phyloP scores from a whole-genome alignment of 2,797 vertebrate species.

The Aphelocoma californica region DNA sequence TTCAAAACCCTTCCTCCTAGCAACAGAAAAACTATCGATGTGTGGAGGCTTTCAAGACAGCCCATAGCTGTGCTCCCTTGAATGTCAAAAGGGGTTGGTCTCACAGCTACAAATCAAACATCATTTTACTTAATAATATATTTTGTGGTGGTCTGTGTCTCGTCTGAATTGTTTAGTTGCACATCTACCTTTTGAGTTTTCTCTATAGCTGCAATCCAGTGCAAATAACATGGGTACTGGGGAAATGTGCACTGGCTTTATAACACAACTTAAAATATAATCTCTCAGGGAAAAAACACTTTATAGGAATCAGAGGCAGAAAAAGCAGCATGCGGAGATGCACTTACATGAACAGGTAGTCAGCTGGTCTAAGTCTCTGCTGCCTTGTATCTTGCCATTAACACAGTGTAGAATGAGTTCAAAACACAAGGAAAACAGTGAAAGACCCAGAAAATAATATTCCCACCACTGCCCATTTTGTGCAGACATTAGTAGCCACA shows the following conservation, averaged over 20 bases:
- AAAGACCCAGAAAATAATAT: neutral
- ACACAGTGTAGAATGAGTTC: neutral
- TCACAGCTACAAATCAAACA: conserved; percentile 74
- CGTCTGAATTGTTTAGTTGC: conserved; percentile 33
- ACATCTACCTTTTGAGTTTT: conserved; percentile 27
- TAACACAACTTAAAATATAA: conserved; percentile 19
- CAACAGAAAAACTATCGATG: conserved; percentile 66
- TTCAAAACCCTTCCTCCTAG: conserved; percentile 63
- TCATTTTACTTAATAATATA: conserved; percentile 73
- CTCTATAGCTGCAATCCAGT: neutral
- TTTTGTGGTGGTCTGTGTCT: conserved; percentile 61
- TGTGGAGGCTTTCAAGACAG: conserved; percentile 62
- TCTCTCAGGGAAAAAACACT: conserved; percentile 10
- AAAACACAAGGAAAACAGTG: neutral
- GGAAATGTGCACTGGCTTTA: neutral
- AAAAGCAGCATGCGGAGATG: neutral
- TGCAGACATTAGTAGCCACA: neutral
- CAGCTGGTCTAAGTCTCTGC: neutral
- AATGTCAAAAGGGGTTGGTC: conserved; percentile 60
- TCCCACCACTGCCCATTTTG: neutral
- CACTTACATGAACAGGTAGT: neutral
- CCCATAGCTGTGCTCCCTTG: conserved; percentile 58
- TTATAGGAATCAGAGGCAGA: conserved; percentile 30
- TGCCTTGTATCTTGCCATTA: neutral
- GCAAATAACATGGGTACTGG: neutral